Evolutionary conservation across 2,113 vertebrate genomes (phyloP), one percentile per base, ranked within the genome.

Genomic region (Passer montanus): DNA sequence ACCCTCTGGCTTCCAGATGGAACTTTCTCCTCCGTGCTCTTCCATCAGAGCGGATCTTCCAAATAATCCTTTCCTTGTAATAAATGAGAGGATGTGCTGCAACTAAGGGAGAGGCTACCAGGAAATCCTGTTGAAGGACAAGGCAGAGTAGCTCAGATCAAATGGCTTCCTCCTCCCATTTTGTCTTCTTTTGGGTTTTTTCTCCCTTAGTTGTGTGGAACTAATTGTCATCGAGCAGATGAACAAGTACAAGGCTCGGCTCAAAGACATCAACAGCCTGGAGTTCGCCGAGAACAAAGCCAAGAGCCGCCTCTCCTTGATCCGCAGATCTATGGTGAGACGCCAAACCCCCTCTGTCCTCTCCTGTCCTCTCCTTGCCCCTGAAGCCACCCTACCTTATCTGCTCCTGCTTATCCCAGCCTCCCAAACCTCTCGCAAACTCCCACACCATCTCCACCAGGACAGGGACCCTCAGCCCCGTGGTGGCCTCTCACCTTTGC

Each of bases 221-320:
- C 97, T 99, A 76, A 98, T 99, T 76, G 98, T 99, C 93, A 97
- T 98, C 7, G 99, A 99, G 95, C 99, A 99, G 96, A 99, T 99
- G 99, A 99, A 99, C 97, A 99, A 99, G 95, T 99, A 99, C 95
- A 99, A 97, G 89, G 98, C 99, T 78, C 98, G 99, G 69, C 98
- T 99, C 81, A 99, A 99, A 98, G 99, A 99, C 96, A 99, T 99
- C 97, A 99, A 91, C 95, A 99, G 99, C 90, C 96, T 99, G 97
- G 99, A 99, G 97, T 99, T 99, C 79, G 99, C 99, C 3, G 99
- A 99, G 97, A 99, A 98, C 96, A 99, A 99, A 96, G 99, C 99
- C 94, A 99, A 99, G 97, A 99, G 98, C 91, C 98, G 99, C 59
- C 98, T 99, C 76, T 99, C 99, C 4, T 89, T 99, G 89, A 99